phyloP scores from a whole-genome alignment of 2,888 invertebrate genomes.

The Alsophila aescularia region DNA sequence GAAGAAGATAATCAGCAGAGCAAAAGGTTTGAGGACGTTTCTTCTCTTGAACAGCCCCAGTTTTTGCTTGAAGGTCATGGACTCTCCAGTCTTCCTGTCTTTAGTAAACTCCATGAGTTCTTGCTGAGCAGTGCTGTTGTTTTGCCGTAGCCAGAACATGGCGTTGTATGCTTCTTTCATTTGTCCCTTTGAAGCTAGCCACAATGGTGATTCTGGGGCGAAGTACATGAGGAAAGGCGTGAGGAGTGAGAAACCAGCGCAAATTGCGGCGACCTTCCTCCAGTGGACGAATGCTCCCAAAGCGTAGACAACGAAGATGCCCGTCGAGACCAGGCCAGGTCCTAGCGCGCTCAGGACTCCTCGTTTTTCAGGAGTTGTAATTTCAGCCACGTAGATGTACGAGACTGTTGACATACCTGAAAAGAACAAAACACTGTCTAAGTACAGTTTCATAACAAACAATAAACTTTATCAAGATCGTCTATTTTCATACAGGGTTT shows the following conservation, averaged over 20 bases:
- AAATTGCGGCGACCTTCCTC: conserved; percentile 87
- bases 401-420: conserved; percentile 88
- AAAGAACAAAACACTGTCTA: conserved; percentile 23
- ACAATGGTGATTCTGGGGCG: conserved; percentile 88
- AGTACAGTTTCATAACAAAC: not conserved
- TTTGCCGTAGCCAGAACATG: conserved; percentile 87
- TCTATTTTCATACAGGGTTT: not conserved
- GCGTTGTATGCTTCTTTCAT: conserved; percentile 85
- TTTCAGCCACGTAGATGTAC: conserved; percentile 88
- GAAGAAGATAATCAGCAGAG: conserved; percentile 86
- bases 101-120: conserved; percentile 86
- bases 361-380: conserved; percentile 87
- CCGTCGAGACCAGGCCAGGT: conserved; percentile 88
- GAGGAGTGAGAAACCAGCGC: conserved; percentile 83
- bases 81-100: conserved; percentile 66
- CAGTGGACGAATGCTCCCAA: conserved; percentile 87
- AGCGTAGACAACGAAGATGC: conserved; percentile 88
- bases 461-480: not conserved
- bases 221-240: conserved; percentile 85
- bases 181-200: conserved; percentile 86
- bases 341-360: conserved; percentile 88
- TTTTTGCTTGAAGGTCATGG: conserved; percentile 70
- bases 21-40: conserved; percentile 87
- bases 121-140: conserved; percentile 85
- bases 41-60: conserved; percentile 75